Evolutionary conservation across 2,113 vertebrate genomes (phyloP), one percentile per base, ranked within the genome.

Genomic region (Peromyscus leucopus): DNA sequence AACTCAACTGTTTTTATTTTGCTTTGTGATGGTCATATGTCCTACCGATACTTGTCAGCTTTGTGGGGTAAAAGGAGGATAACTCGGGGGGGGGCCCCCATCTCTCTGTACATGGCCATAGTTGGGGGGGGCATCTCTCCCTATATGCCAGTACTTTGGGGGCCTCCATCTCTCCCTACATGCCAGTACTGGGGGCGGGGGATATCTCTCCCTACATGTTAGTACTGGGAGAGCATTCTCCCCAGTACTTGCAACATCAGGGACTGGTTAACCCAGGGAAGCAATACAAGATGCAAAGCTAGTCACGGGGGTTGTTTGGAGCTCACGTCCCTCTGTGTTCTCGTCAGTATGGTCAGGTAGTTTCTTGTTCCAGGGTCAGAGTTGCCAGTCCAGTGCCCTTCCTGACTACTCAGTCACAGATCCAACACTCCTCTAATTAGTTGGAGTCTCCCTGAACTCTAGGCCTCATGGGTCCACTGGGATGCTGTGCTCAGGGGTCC

Each of bases 1-100:
- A 36, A 67, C 57, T 51, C 46, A 65, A 39, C 65, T 42, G 51
- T 36, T 93, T 94, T 65, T 72, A 72, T 85, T 90, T 89, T 93
- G n/a, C 26, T 85, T 46, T 85, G 83, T 75, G n/a, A 26, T 61
- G 61, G 5, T 48, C 5, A 0, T 7, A 31, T 3, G 24, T 88
- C 67, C 79, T 79, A 59, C 26, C 21, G 59, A 78, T 79, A 63
- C 13, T 48, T 1, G 63, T 51, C 13, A 10, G 24, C 69, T 75
- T 46, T 26, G 11, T 17, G 26, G 42, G 33, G 5, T 63, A 8
- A 48, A 13, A 76, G 46, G 31, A 82, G 26, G 33, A 46, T 65
- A 13, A 12, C 76, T 5, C 7, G 9, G 12, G 21, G 7, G 19
- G 82, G n/a, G n/a, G 36, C 16, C 85, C 74, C 76, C 15, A 69